Conservation (phyloP, 1,140 invertebrate species). For the Drosophila subpulchrella region DNA sequence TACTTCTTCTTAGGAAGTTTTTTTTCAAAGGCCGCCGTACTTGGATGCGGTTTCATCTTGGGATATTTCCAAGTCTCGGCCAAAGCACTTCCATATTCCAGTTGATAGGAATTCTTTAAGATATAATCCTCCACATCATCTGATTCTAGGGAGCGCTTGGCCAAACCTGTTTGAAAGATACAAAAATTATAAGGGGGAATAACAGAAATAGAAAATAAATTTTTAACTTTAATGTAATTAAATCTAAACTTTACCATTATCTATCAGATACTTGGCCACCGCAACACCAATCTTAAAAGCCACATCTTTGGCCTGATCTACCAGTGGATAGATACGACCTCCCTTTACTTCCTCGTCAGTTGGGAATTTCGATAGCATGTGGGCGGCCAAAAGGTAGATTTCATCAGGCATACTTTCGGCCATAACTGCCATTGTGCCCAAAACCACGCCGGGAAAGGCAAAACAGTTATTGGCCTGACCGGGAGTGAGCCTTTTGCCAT, state of each 20-base stretch:
- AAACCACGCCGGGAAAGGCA: slow-evolving; percentile 97
- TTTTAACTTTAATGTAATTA: too few species aligned
- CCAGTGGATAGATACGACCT: slow-evolving; percentile 96
- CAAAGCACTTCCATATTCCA: slow-evolving; percentile 88
- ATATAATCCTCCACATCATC: slow-evolving; percentile 90
- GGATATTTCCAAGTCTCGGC: slow-evolving; percentile 69
- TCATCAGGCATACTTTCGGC: slow-evolving; percentile 94
- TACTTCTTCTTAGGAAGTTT: slow-evolving; percentile 16
- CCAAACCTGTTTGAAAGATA: slow-evolving; percentile 87
- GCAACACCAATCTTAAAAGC: slow-evolving; percentile 94
- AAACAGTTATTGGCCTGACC: slow-evolving; percentile 99
- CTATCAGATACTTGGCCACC: slow-evolving; percentile 94
- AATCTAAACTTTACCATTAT: slow-evolving; percentile 89
- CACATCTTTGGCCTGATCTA: slow-evolving; percentile 93
- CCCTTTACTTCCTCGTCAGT: slow-evolving; percentile 90
- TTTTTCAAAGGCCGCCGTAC: neutral
- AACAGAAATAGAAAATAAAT: too few species aligned
- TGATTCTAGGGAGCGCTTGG: slow-evolving; percentile 90
- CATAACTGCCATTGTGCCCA: slow-evolving; percentile 92
- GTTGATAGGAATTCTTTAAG: slow-evolving; percentile 90
- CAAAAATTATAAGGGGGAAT: neutral
- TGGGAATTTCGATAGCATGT: slow-evolving; percentile 92
- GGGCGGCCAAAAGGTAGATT: slow-evolving; percentile 94
- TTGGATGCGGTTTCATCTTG: slow-evolving; percentile 11
- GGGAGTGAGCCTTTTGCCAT: slow-evolving; percentile 91